Evolutionary conservation across 2,888 invertebrate species (phyloP), one percentile per base, ranked within the genome.

Genomic region (Drosophila siamana): DNA sequence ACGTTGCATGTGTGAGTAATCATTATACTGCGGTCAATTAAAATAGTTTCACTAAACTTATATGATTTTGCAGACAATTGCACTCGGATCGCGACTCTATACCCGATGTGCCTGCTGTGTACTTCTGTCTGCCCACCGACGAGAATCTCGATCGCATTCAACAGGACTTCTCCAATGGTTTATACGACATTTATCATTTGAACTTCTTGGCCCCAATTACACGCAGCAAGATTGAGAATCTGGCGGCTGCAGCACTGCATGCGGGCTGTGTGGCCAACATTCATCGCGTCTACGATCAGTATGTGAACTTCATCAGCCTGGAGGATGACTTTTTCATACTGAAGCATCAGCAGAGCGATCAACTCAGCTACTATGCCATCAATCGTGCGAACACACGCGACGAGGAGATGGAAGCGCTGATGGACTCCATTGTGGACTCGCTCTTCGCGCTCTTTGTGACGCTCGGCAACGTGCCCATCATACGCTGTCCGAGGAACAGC

Each of bases 391-490:
- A 98, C 88, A 97, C 97, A 24, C 97, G 96, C 89, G 99, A 99
- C 89, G 96, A 96, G 26, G 98, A 99, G 93, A 98, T 99, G 96
- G 98, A 98, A 90, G 93, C 93, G 1, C 96, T 99, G 19, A 97
- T 99, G 95, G 98, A 99, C 90, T 95, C 94, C 28, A 97, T 99
- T 86, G 99, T 99, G 0, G 99, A 99, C 89, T 97, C 98, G 86
- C 93, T 99, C 43, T 99, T 99, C 92, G 98, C 99, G 46, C 97
- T 99, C 19, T 99, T 99, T 94, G 99, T 99, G 3, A 99, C 99
- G 41, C 93, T 98, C 85, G 98, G 99, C 93, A 94, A 94, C 91
- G 93, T 93, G 24, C 93, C 94, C 2, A 93, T 94, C 36, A 93
- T 93, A 54, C 89, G 91, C 7, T 92, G 98, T 92, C 98, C 98